Conservation (phyloP, 2,113 vertebrate species). For the Phrynosoma blainvillii region DNA sequence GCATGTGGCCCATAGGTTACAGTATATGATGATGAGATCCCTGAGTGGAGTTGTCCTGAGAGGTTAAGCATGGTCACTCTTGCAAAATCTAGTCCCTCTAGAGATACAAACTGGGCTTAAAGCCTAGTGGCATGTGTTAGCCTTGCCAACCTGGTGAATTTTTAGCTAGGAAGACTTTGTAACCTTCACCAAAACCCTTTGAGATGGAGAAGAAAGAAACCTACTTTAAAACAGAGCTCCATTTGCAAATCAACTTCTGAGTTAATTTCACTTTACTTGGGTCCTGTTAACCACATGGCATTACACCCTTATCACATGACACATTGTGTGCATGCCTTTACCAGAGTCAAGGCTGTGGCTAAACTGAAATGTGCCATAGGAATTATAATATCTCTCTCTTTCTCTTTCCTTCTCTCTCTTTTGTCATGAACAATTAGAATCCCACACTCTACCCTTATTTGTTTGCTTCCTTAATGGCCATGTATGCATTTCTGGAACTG, state of each 20-base stretch:
- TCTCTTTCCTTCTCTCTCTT: slow-evolving; percentile 17
- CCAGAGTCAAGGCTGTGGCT: not conserved
- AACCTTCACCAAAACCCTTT: not conserved
- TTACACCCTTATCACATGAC: not conserved
- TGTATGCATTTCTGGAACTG: slow-evolving; percentile 59
- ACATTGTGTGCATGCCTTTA: not conserved
- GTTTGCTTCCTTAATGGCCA: slow-evolving; percentile 56
- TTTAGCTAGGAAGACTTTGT: not conserved
- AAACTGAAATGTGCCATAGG: not conserved
- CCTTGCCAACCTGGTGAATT: not conserved
- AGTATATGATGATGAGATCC: not conserved
- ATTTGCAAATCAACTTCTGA: not conserved
- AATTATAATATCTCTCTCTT: slow-evolving; percentile 16
- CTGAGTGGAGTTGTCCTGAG: not conserved
- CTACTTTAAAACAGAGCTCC: not conserved
- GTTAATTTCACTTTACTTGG: not conserved
- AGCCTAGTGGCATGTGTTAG: not conserved
- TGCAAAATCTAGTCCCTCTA: not conserved
- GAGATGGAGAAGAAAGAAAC: not conserved
- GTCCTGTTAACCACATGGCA: not conserved
- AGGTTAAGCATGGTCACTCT: not conserved
- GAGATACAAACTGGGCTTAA: not conserved
- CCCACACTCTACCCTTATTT: slow-evolving; percentile 32
- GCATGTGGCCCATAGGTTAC: too few relatives aligned
- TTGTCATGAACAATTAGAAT: slow-evolving; percentile 12